Evolutionary conservation across 2,888 invertebrate genomes (phyloP).

Genomic region (Clistopyga incitator): DNA sequence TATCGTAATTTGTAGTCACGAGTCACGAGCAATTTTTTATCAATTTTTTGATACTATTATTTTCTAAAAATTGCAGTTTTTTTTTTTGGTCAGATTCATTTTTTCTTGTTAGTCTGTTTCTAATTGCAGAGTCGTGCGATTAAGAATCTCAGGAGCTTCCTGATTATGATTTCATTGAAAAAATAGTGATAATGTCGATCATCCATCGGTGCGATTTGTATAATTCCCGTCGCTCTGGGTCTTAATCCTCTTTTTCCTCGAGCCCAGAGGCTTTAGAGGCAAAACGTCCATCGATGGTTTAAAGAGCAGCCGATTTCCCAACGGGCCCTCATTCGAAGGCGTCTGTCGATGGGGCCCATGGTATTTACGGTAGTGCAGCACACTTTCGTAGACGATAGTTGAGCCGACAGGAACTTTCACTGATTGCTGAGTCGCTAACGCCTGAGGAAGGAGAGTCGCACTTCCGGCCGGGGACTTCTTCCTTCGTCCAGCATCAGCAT

Average conservation of each 20-base stretch:
- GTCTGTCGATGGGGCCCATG: constrained; percentile 26
- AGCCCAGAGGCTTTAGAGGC: not conserved
- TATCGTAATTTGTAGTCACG: not conserved
- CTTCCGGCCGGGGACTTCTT: constrained; percentile 50
- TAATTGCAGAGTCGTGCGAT: not conserved
- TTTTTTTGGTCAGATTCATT: too few species aligned
- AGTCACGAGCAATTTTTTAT: too few species aligned
- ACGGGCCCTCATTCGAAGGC: not conserved
- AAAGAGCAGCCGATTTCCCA: constrained; percentile 43
- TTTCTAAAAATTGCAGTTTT: too few species aligned
- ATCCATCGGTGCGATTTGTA: constrained; percentile 2
- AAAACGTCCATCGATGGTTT: constrained; percentile 7
- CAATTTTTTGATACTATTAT: too few species aligned
- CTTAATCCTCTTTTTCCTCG: not conserved
- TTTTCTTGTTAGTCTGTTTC: too few species aligned
- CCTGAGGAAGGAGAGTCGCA: constrained; percentile 32
- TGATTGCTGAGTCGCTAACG: constrained; percentile 58
- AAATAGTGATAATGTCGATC: constrained; percentile 24
- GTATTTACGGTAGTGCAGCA: constrained; percentile 44
- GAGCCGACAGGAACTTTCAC: constrained; percentile 57
- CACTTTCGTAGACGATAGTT: constrained; percentile 44
- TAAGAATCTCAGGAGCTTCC: not conserved
- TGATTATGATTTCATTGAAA: not conserved
- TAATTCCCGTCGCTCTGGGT: constrained; percentile 14
- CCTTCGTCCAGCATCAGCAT: constrained; percentile 30